These are phyloP conservation scores for Stictonetta naevosa DNA, from an alignment of 2,113 vertebrate species.

Conservation along the genomic window DNA sequence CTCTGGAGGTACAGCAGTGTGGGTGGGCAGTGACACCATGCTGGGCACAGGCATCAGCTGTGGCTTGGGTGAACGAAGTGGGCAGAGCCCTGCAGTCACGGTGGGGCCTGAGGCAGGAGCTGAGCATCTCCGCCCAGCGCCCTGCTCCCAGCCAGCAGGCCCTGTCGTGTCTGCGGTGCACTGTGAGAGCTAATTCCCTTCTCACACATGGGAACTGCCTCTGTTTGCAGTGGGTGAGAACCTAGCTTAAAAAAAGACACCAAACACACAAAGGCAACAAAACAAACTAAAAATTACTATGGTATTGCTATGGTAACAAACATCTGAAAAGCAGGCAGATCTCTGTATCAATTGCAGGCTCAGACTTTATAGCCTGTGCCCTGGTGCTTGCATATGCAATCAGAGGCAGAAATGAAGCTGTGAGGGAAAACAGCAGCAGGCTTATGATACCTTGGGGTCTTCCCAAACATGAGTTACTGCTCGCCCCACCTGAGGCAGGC, in stretches of 20 bases:
- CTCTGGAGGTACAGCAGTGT: background rate
- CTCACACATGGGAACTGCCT: background rate
- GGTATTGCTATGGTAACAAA: conserved; percentile 62
- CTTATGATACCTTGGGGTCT: background rate
- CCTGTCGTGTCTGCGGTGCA: accelerated
- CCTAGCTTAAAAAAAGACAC: background rate
- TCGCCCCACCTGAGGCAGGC: background rate
- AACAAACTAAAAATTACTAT: conserved; percentile 6
- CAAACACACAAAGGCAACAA: background rate
- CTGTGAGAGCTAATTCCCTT: background rate
- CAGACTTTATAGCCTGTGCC: background rate
- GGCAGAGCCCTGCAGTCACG: background rate
- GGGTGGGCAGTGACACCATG: background rate
- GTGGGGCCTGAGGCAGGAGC: background rate
- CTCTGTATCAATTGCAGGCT: background rate
- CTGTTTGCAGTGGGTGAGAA: background rate
- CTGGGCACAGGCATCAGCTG: background rate
- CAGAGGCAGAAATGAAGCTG: conserved; percentile 9
- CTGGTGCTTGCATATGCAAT: background rate
- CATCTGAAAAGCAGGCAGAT: background rate
- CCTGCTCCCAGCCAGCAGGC: background rate
- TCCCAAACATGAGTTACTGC: background rate
- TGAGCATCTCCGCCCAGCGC: background rate
- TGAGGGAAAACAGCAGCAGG: background rate
- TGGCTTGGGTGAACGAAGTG: background rate